Conservation (phyloP, 1,140 invertebrate species). For the Papilio helenus region DNA sequence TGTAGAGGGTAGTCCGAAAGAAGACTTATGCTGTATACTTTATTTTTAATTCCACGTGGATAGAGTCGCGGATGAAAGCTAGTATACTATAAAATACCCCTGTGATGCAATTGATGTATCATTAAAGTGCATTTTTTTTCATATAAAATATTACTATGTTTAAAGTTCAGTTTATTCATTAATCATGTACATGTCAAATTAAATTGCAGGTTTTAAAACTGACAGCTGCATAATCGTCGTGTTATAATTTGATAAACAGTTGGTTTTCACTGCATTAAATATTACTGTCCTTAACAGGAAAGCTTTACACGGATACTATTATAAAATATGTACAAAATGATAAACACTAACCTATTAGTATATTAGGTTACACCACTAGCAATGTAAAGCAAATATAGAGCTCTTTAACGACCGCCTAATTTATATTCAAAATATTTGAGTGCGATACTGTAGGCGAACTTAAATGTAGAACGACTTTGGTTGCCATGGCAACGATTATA, state of each 20-base stretch:
- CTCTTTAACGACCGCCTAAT: slow-evolving; percentile 27
- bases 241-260: neutral
- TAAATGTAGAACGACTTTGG: neutral
- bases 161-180: neutral
- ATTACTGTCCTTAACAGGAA: no score
- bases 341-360: slow-evolving; percentile 9
- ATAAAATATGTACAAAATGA: neutral
- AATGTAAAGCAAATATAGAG: slow-evolving; percentile 15
- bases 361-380: neutral
- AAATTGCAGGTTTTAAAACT: neutral
- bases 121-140: neutral
- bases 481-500: slow-evolving; percentile 11
- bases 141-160: neutral
- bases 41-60: no score
- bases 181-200: neutral
- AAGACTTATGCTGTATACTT: no score
- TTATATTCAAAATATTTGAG: slow-evolving; percentile 31
- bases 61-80: no score
- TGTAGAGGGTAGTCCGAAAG: no score
- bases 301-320: neutral
- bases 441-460: slow-evolving; percentile 21
- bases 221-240: slow-evolving; percentile 1
- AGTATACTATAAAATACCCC: no score
- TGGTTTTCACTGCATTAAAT: neutral
- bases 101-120: neutral